A percentile compares a stretch with the other conserved stretches of the same genome.
Conservation (phyloP, 2,888 invertebrate genomes). For the Formica aserva region DNA sequence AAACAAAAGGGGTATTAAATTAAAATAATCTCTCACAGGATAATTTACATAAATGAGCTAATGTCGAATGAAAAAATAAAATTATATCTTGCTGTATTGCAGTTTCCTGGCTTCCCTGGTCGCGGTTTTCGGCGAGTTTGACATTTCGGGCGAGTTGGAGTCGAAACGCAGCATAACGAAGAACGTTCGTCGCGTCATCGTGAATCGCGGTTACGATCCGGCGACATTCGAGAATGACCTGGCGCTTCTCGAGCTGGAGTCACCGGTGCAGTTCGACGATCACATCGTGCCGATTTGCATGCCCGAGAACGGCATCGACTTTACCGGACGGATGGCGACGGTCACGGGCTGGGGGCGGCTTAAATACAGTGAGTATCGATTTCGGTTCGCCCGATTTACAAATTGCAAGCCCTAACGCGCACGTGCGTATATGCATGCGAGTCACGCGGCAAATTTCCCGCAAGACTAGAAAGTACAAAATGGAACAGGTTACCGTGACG, state of each 20-base stretch:
- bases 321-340: slow-evolving; percentile 94
- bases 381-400: neutral
- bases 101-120: slow-evolving; percentile 95
- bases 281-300: slow-evolving; percentile 97
- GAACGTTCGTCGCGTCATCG: slow-evolving; percentile 94
- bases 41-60: neutral
- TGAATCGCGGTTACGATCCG: slow-evolving; percentile 95
- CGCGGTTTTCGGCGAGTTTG: slow-evolving; percentile 96
- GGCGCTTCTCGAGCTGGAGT: slow-evolving; percentile 94
- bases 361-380: slow-evolving; percentile 90
- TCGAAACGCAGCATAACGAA: slow-evolving; percentile 92
- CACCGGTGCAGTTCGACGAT: slow-evolving; percentile 93
- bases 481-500: slow-evolving; percentile 45
- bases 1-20: neutral
- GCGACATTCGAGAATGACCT: slow-evolving; percentile 97
- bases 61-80: neutral
- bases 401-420: neutral
- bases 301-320: slow-evolving; percentile 92
- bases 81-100: slow-evolving; percentile 68
- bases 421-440: neutral
- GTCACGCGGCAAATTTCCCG: slow-evolving; percentile 11
- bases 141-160: slow-evolving; percentile 94
- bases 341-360: slow-evolving; percentile 97
- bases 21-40: neutral
- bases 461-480: slow-evolving; percentile 47